These are phyloP conservation scores for Leontocebus nigricollis DNA, from an alignment of 2,797 vertebrate species.

Conservation along the genomic window DNA sequence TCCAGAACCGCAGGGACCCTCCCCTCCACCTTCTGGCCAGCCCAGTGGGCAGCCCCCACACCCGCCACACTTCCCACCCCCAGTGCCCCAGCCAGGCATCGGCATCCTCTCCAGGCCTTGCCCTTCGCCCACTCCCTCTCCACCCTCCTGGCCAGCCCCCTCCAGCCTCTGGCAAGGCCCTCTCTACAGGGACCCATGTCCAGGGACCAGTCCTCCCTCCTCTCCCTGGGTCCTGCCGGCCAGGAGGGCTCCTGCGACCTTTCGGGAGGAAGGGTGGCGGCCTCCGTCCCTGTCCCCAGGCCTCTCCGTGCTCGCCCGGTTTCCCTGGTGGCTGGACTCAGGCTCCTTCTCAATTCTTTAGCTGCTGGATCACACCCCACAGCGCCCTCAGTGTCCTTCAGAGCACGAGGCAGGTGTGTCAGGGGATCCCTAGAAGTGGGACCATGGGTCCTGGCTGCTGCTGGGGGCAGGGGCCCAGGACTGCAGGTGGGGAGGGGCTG, in stretches of 20 bases:
- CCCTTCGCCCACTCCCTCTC: background rate
- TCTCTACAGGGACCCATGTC: background rate
- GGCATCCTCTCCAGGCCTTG: background rate
- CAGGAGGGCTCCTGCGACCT: background rate
- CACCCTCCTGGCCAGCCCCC: background rate
- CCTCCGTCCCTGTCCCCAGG: background rate
- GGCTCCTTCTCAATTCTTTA: background rate
- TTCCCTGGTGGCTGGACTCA: background rate
- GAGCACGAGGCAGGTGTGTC: background rate
- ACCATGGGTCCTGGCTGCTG: background rate
- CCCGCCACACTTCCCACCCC: background rate
- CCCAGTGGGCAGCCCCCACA: background rate
- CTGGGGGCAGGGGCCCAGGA: accelerated
- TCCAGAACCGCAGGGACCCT: background rate
- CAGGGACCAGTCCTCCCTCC: background rate
- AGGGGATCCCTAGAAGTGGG: background rate
- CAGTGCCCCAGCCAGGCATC: background rate
- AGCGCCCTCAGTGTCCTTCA: background rate
- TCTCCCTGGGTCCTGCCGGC: background rate
- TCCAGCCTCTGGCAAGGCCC: background rate
- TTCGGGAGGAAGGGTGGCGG: background rate
- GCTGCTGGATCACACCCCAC: background rate
- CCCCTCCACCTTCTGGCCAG: background rate
- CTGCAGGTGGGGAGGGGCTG: background rate
- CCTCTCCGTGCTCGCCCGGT: accelerated